phyloP scores from a whole-genome alignment of 2,797 vertebrate species.

The Otolemur crassicaudatus region DNA sequence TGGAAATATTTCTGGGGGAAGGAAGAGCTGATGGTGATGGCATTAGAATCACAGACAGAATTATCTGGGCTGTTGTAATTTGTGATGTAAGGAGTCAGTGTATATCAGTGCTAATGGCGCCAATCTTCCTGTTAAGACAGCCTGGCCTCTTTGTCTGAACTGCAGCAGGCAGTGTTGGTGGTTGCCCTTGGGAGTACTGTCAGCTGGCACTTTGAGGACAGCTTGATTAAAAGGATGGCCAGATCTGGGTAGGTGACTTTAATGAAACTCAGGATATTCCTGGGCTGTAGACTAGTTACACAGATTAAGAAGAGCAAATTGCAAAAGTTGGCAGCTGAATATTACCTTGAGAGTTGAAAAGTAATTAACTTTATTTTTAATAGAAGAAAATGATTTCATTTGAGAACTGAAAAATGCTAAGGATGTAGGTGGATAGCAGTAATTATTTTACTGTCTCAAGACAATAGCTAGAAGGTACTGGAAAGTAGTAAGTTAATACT shows the following conservation, averaged over 20 bases:
- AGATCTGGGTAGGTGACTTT: neutral
- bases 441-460: constrained; percentile 73
- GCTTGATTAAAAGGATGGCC: neutral
- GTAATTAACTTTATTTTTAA: constrained; percentile 77
- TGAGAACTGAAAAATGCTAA: constrained; percentile 60
- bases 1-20: neutral
- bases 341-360: constrained; percentile 53
- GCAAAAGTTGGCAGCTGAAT: constrained; percentile 28
- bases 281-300: neutral
- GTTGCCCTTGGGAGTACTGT: neutral
- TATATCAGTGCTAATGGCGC: neutral
- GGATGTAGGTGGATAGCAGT: constrained; percentile 38
- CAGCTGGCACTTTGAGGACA: neutral
- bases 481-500: neutral
- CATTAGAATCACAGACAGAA: neutral
- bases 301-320: neutral
- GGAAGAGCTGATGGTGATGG: neutral
- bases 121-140: neutral
- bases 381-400: constrained; percentile 47
- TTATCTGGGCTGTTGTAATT: neutral
- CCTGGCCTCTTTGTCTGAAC: neutral
- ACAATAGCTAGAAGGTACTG: neutral
- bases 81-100: neutral
- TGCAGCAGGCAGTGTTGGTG: neutral
- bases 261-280: neutral